phyloP scores from a whole-genome alignment of 1,140 invertebrate genomes.

The Brachionus rotundiformis region DNA sequence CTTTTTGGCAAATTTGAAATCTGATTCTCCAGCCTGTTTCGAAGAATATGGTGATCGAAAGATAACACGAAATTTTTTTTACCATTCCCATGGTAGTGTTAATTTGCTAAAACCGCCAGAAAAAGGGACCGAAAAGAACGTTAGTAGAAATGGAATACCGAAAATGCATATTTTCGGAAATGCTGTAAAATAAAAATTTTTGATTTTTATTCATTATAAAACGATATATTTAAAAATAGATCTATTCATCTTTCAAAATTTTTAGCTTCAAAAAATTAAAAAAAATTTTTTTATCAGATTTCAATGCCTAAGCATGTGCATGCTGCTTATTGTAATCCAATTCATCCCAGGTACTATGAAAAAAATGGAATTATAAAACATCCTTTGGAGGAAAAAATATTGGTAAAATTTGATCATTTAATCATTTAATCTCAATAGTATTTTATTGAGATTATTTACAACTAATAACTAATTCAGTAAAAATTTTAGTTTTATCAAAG shows the following conservation, averaged over 20 bases:
- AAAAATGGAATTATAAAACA: slow-evolving; percentile 25
- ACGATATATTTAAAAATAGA: no score
- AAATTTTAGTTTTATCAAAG: slow-evolving; percentile 33
- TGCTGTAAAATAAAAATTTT: background rate
- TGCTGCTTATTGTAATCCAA: slow-evolving; percentile 32
- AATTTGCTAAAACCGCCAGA: background rate
- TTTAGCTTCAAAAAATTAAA: no score
- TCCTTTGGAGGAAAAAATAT: background rate
- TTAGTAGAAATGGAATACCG: background rate
- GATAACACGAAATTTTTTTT: slow-evolving; percentile 18
- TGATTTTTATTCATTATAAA: no score
- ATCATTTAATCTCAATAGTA: no score
- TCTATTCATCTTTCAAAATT: no score
- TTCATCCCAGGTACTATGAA: background rate
- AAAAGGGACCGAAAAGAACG: background rate
- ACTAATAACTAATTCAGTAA: no score
- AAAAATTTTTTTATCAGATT: background rate
- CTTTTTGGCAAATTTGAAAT: background rate
- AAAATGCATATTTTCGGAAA: slow-evolving; percentile 37
- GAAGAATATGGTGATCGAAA: slow-evolving; percentile 24
- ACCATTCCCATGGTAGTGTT: slow-evolving; percentile 4
- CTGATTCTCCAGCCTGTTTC: background rate
- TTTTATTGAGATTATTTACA: background rate
- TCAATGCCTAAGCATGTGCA: slow-evolving; percentile 17
- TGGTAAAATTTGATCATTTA: background rate